Percentiles rank a stretch among this genome's conserved stretches.
Conservation (phyloP, 2,797 vertebrate species). For the Oreochromis mossambicus region DNA sequence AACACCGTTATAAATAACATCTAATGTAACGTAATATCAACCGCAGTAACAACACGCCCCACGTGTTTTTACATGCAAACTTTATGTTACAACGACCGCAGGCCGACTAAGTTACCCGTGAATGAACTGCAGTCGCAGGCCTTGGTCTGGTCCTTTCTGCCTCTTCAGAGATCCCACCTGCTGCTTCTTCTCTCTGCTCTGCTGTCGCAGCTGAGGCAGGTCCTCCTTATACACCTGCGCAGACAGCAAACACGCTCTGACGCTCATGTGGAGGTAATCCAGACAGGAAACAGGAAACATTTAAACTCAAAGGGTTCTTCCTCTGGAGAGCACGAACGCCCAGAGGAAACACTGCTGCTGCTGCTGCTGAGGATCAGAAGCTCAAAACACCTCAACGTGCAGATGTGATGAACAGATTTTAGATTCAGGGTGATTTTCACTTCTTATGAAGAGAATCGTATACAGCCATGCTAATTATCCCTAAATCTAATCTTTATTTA, state of each 20-base stretch:
- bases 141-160: slow-evolving; percentile 87
- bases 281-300: background rate
- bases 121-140: slow-evolving; percentile 90
- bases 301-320: background rate
- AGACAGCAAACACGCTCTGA: slow-evolving; percentile 1
- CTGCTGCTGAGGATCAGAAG: background rate
- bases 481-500: background rate
- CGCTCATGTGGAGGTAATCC: background rate
- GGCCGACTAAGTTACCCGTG: slow-evolving; percentile 77
- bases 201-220: slow-evolving; percentile 86
- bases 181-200: slow-evolving; percentile 85
- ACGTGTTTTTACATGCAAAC: background rate
- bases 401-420: rapidly evolving
- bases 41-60: background rate
- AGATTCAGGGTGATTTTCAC: background rate
- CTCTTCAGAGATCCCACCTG: slow-evolving; percentile 88
- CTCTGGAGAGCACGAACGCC: background rate
- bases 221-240: slow-evolving; percentile 96
- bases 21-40: background rate
- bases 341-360: background rate
- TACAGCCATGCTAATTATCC: background rate
- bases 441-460: rapidly evolving
- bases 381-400: background rate
- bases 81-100: background rate
- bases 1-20: background rate